Base-by-base conservation (phyloP, 2,797 vertebrate species). In the Falco naumanni region DNA sequence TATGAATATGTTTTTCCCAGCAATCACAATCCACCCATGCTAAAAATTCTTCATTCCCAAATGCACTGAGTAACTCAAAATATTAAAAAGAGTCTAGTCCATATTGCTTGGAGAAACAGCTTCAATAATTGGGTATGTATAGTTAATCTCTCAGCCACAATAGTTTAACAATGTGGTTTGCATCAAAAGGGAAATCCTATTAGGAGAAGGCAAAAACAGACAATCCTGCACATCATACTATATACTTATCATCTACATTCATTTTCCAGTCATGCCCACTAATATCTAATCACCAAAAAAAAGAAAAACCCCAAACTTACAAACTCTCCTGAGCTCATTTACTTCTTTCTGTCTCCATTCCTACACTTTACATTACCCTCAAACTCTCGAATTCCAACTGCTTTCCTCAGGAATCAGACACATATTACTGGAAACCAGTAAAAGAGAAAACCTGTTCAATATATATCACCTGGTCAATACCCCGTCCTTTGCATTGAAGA, bases 401-500 rank as follows among this genome's bases (percentile, higher is more conserved):
- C 21, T 79, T 66, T 76, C 82, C 60, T 90, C 68, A 39, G 84
- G 17, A 83, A 79, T 50, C 34, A 70, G 33, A 24, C 8, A 72
- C 1, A 6, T 66, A 78, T 41, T 17, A 20, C 0, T 69, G 48
- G 54, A 87, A 92, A 84, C 28, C 39, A 57, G 33, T 24, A 91
- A 77, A 94, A 65, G 87, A 93, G 34, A 92, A 68, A 92, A 51
- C 7, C 21, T 34, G 20, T 31, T 82, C 68, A 71, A 11, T 34
- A 21, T 69, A 1, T 5, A 61, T 95, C 94, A 99, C 99, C 99
- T 99, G 99, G 93, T 99, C 99, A 51, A 99, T 99, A 63, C 99
- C 99, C 92, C 99, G 96, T 87, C 99, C 99, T 97, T 98, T 98
- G 96, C 99, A 99, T 77, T 99, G 99, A 90, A 99, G 98, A 96